phyloP scores from a whole-genome alignment of 2,113 vertebrate species.

The Prunella himalayana region DNA sequence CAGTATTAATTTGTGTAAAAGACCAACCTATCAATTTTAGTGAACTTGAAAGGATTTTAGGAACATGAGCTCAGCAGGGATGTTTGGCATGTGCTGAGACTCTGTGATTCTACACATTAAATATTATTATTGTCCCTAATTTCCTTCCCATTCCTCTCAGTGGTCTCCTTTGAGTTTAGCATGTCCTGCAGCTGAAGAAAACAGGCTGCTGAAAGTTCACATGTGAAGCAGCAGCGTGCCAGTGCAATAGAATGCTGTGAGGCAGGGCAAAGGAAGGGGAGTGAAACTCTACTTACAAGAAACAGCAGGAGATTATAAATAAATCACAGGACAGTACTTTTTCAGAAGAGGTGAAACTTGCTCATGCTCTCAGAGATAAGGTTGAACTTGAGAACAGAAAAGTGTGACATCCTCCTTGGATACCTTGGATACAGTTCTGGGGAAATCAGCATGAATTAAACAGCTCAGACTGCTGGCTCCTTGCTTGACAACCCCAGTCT shows the following conservation, averaged over 20 bases:
- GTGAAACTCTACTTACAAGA: background rate
- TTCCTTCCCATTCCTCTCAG: background rate
- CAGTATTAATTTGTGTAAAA: background rate
- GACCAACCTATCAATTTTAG: background rate
- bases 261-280: background rate
- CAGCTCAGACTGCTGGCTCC: background rate
- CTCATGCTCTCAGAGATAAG: background rate
- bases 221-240: background rate
- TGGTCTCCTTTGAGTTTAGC: background rate
- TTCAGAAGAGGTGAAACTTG: constrained; percentile 1
- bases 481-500: background rate
- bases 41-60: background rate
- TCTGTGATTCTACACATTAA: background rate
- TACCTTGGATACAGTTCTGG: background rate
- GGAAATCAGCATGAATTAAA: constrained; percentile 6
- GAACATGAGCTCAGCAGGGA: background rate
- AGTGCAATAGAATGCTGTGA: background rate
- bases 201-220: background rate
- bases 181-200: background rate
- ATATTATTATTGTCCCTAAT: background rate
- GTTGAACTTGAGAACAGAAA: background rate
- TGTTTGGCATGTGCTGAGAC: background rate
- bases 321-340: background rate
- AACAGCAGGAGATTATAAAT: background rate
- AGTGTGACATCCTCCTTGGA: background rate